Evolutionary conservation across 2,113 vertebrate species (phyloP).

Genomic region (Xiphophorus couchianus): DNA sequence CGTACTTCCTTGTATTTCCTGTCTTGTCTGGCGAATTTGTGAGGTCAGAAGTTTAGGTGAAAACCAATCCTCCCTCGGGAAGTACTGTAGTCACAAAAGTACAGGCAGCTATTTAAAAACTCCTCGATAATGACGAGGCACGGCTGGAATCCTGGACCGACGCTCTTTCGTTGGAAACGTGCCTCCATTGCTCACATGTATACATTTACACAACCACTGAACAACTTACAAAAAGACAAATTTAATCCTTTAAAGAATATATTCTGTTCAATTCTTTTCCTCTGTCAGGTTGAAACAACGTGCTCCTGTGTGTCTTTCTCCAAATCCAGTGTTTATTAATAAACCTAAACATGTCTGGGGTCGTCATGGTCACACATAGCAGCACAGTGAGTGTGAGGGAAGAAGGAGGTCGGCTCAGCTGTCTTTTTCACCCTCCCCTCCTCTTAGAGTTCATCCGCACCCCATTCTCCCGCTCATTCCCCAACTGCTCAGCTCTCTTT

Average conservation of each 20-base stretch:
- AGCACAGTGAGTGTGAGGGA: constrained; percentile 51
- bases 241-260: background rate
- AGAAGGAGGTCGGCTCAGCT: constrained; percentile 59
- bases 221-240: background rate
- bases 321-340: constrained; percentile 78
- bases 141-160: constrained; percentile 48
- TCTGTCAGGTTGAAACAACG: constrained; percentile 9
- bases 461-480: constrained; percentile 51
- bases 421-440: constrained; percentile 6
- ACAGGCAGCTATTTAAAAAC: constrained; percentile 68
- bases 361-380: constrained; percentile 77
- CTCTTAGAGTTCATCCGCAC: constrained; percentile 22
- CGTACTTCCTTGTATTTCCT: background rate
- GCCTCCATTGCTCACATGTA: constrained; percentile 3
- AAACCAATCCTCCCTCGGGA: constrained; percentile 59
- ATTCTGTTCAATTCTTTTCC: background rate
- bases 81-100: constrained; percentile 29
- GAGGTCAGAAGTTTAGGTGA: constrained; percentile 64
- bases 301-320: constrained; percentile 56
- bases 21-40: constrained; percentile 13
- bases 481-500: constrained; percentile 26
- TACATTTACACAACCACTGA: background rate
- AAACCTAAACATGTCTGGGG: constrained; percentile 77
- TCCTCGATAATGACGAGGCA: constrained; percentile 61
- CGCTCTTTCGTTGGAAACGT: constrained; percentile 38